Evolutionary conservation across 2,113 vertebrate genomes (phyloP), one percentile per base, ranked within the genome.

Genomic region (Sialia sialis): DNA sequence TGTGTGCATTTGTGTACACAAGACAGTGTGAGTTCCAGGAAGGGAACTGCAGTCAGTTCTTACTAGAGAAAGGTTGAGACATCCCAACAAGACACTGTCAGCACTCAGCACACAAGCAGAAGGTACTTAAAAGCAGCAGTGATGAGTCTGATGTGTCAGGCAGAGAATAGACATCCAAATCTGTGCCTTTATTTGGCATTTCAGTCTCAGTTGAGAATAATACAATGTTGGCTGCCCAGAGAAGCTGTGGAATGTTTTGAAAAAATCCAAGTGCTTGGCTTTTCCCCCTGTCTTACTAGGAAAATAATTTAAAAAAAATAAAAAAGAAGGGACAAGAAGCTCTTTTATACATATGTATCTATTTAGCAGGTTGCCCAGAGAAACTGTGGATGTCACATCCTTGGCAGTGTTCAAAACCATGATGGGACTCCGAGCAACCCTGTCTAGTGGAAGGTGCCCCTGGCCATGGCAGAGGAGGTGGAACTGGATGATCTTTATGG

Each of bases 311-410:
- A 27, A 52, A 23, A 25, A 25, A 23, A 20, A 20, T 10, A 21
- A 21, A 46, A 20, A 21, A 46, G 39, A 46, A n/a, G n/a, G n/a
- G n/a, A n/a, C n/a, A n/a, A 51, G 23, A 67, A 44, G 11, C 7
- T 66, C 27, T 74, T 81, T 44, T 52, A 20, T 29, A n/a, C 8
- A 7, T 12, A 52, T n/a, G 2, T 8, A 51, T 23, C 26, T 20
- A 32, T 44, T 49, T 19, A 52, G 8, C 22, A 58, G 8, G 60
- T 5, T 74, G 27, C 10, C 32, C 52, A 59, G 22, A 66, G 27
- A 38, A 74, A 49, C 0, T 38, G 52, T 25, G 44, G 38, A 44
- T 38, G 27, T 15, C 0, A 1, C 19, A 59, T 17, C 19, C 19
- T 36, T 29, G 36, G 22, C 27, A 81, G 12, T 4, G 6, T 8